Conservation (phyloP, 2,113 vertebrate species). For the Cynoglossus semilaevis region DNA sequence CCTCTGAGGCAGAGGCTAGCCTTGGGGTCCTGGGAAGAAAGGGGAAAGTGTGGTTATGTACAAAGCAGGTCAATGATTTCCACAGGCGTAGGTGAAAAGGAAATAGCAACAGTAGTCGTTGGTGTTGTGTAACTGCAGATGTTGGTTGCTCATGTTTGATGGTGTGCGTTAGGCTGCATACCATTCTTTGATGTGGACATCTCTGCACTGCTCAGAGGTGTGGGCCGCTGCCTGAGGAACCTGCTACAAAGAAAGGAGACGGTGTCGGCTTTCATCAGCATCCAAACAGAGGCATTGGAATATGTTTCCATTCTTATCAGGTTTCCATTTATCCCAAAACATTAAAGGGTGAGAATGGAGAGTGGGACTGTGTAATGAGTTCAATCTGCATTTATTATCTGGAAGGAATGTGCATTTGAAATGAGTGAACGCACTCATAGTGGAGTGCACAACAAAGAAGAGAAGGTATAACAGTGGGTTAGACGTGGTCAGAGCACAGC, state of each 20-base stretch:
- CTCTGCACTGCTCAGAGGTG: constrained; percentile 24
- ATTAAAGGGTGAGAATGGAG: constrained; percentile 32
- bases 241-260: constrained; percentile 30
- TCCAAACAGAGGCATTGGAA: constrained; percentile 33
- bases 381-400: constrained; percentile 41
- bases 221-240: constrained; percentile 23
- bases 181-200: constrained; percentile 31
- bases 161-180: neutral
- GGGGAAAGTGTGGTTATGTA: constrained; percentile 44
- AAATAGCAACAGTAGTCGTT: constrained; percentile 52
- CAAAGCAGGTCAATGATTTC: constrained; percentile 27
- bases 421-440: constrained; percentile 13
- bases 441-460: constrained; percentile 38
- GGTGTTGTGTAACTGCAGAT: constrained; percentile 34
- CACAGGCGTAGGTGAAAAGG: constrained; percentile 31
- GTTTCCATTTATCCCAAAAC: constrained; percentile 38
- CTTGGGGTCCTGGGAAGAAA: constrained; percentile 56
- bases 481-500: constrained; percentile 7
- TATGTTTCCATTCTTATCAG: constrained; percentile 32
- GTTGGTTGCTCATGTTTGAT: constrained; percentile 28
- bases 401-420: constrained; percentile 15
- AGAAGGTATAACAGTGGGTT: constrained; percentile 2
- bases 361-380: constrained; percentile 31
- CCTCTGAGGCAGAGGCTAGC: constrained; percentile 43
- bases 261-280: constrained; percentile 52